Evolutionary conservation across 2,888 invertebrate genomes (phyloP), one percentile per base, ranked within the genome.

Genomic region (Noctua janthe): DNA sequence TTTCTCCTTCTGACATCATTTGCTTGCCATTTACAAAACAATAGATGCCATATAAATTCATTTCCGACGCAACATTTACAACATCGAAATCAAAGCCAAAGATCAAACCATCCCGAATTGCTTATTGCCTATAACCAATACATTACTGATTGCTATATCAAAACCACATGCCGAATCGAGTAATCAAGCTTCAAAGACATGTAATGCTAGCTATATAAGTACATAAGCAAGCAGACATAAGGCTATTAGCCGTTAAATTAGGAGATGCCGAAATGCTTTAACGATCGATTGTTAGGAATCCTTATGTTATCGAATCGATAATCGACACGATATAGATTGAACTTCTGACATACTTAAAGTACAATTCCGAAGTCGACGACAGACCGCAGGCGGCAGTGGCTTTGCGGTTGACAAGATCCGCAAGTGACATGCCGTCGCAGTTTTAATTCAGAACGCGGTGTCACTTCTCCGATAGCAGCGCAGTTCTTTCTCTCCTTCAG

Each of bases 111-210:
- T 83, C 35, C 13, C 23, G 13, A 76, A 83, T 72, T 87, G 87
- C 66, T 73, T 86, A 77, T 77, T 71, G 71, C 71, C 29, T 23
- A 73, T 74, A 84, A 71, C 82, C 81, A 71, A 81, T 73, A 85
- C 70, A 73, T 81, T 67, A 82, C 64, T 70, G 86, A 86, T 82
- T 82, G 82, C 71, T 83, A 83, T 74, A 77, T 86, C 83, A 66
- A n/a, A 87, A 70, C 78, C 87, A 83, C 74, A 76, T 76, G 74
- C 54, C 47, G 23, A 69, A 71, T 70, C n/a, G 47, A 54, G 72
- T 75, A 78, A 87, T 87, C 72, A 83, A 66, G 78, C 59, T 78
- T 83, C 87, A 78, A 78, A 87, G 78, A 73, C 64, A 75, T 87
- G 56, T 86, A 74, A 84, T 83, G 47, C 56, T 29, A 67, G 39